Conservation (phyloP, 2,797 vertebrate genomes). For the Chaunax sp. region DNA sequence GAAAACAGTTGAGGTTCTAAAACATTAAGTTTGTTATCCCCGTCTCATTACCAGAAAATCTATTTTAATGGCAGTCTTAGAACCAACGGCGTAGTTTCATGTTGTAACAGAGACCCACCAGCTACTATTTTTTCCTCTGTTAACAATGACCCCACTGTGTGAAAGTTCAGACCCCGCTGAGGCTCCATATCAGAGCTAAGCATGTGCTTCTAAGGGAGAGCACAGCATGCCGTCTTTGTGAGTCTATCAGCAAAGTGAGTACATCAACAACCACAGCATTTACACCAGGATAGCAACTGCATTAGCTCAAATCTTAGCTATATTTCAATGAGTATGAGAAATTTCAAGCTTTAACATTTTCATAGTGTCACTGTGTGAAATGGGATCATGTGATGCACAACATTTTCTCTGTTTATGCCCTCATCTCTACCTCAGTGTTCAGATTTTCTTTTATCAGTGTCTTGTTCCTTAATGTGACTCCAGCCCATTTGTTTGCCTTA, state of each 20-base stretch:
- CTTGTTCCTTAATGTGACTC: slow-evolving; percentile 11
- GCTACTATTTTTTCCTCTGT: slow-evolving; percentile 19
- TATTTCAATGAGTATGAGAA: slow-evolving; percentile 26
- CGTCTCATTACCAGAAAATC: slow-evolving; percentile 55
- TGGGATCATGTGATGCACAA: slow-evolving; percentile 11
- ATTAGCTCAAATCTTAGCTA: slow-evolving; percentile 17
- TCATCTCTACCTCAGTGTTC: too few species aligned
- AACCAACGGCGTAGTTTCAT: slow-evolving; percentile 50
- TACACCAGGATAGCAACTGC: slow-evolving; percentile 16
- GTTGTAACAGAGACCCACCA: slow-evolving; percentile 50
- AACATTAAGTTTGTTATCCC: slow-evolving; percentile 47
- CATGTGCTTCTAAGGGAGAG: slow-evolving; percentile 72
- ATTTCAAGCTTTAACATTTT: slow-evolving; percentile 35
- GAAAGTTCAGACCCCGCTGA: slow-evolving; percentile 73
- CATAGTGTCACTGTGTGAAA: slow-evolving; percentile 16
- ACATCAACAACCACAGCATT: slow-evolving; percentile 67
- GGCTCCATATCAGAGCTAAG: slow-evolving; percentile 65
- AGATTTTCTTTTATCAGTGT: neutral
- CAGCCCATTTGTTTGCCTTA: slow-evolving; percentile 22
- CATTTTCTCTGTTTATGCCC: slow-evolving; percentile 9
- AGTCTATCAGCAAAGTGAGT: slow-evolving; percentile 71
- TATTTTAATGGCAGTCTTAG: slow-evolving; percentile 61
- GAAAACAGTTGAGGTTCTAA: slow-evolving; percentile 31
- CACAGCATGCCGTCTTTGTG: slow-evolving; percentile 54
- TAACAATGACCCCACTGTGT: slow-evolving; percentile 82